Evolutionary conservation across 2,797 vertebrate species (phyloP), one percentile per base, ranked within the genome.

Genomic region (Gambelia wislizenii): DNA sequence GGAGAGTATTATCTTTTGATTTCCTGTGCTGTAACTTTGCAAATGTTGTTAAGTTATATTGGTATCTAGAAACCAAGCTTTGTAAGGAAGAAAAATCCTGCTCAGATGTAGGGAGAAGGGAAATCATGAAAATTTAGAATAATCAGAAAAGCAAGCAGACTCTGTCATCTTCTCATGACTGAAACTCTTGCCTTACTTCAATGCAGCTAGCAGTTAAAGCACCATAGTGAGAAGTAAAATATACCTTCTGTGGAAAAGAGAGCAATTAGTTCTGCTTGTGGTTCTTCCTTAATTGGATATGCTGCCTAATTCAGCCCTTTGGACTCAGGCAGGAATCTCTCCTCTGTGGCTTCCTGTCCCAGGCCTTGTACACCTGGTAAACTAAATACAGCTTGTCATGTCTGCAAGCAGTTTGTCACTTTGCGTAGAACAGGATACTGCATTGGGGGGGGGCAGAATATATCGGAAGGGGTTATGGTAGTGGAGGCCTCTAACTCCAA

Each of bases 401-500:
- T 42, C 16, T 80, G 47, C 25, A 10, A 14, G 64, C 25, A 33
- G 4, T 36, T 3, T 27, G 49, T 52, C 10, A 14, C 22, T 49
- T 5, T 36, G 1, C 70, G 22, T n/a, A n/a, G 9, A 69, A 42
- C 9, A 59, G 8, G 83, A 52, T 72, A 49, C n/a, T 22, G 44
- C 82, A 49, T 0, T 44, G 4, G 10, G 3, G 3, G 1, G 2
- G 4, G n/a, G n/a, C n/a, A n/a, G n/a, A n/a, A n/a, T 42, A 18
- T 33, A 4, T 3, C 20, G 16, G 42, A 47, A 42, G 42, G 14
- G 80, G 30, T 81, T 61, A 7, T 14, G 4, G 20, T 13, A 47
- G 16, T 27, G 33, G 22, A 83, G 18, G 18, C 42, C 20, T 70
- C n/a, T 49, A 12, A 69, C 16, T 13, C 22, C 18, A 59, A 6